Conservation (phyloP, 2,797 vertebrate genomes). For the Alcedo quadribrachys region DNA sequence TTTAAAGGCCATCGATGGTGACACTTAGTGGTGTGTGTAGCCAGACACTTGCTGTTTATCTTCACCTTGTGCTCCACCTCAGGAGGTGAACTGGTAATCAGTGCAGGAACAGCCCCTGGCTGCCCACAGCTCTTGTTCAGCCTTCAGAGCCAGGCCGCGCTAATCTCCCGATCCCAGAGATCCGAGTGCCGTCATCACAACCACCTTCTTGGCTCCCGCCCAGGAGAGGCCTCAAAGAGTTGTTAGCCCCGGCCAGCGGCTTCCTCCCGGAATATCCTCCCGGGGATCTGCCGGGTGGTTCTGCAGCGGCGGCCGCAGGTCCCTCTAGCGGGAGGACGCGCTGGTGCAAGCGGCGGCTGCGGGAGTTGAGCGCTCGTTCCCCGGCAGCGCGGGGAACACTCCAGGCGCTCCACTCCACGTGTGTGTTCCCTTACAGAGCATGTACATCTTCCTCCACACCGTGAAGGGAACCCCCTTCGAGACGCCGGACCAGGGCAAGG, state of each 20-base stretch:
- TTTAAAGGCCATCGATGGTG: background rate
- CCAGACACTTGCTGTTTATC: background rate
- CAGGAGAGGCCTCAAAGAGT: background rate
- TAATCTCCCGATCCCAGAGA: conserved; percentile 15
- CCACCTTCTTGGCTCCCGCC: background rate
- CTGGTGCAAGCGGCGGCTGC: background rate
- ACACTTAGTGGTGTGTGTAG: background rate
- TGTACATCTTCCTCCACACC: conserved; percentile 96
- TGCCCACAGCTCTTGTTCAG: background rate
- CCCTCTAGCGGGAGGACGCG: background rate
- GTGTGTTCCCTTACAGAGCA: conserved; percentile 81
- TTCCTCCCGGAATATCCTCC: background rate
- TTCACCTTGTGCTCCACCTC: background rate
- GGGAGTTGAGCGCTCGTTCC: background rate
- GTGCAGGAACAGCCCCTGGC: background rate
- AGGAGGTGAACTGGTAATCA: background rate
- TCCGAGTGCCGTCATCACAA: background rate
- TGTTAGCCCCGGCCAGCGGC: background rate
- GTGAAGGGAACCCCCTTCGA: conserved; percentile 97
- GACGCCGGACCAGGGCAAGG: conserved; percentile 96
- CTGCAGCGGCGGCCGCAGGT: background rate
- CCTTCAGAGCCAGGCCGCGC: background rate
- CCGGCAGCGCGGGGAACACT: background rate
- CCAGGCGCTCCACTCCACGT: accelerated
- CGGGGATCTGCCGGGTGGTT: background rate